Conservation (phyloP, 2,797 vertebrate genomes). For the Capromys pilorides region DNA sequence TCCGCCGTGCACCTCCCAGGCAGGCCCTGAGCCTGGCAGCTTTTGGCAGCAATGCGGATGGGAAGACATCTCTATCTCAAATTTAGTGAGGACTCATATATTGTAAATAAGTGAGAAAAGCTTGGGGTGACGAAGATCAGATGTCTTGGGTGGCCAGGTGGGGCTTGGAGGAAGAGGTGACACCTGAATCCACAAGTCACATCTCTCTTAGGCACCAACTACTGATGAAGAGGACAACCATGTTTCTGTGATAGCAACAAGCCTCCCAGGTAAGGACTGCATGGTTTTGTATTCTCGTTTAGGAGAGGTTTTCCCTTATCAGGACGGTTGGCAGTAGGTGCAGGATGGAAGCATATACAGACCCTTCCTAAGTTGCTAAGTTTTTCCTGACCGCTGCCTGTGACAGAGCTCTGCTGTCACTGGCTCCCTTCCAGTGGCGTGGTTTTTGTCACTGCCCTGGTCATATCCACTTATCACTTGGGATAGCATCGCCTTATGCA, state of each 20-base stretch:
- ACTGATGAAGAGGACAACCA: fast-evolving
- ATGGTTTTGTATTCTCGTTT: background rate
- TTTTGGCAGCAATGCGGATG: background rate
- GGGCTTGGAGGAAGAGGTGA: background rate
- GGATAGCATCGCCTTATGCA: background rate
- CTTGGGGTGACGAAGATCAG: background rate
- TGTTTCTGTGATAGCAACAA: background rate
- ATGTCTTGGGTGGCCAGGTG: background rate
- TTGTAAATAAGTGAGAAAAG: too few species aligned
- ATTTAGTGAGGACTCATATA: fast-evolving
- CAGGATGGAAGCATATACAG: background rate
- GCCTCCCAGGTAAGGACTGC: slow-evolving; percentile 62
- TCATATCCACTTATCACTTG: background rate
- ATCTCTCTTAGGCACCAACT: slow-evolving; percentile 50
- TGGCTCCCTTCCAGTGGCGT: background rate
- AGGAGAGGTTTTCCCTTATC: background rate
- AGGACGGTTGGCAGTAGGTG: background rate
- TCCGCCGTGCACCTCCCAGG: background rate
- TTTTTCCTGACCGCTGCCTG: background rate
- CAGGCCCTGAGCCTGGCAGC: background rate
- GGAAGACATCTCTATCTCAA: background rate
- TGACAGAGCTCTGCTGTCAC: background rate
- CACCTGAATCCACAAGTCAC: background rate
- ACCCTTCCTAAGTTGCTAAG: background rate
- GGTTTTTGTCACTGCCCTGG: background rate